Conservation (phyloP, 1,140 invertebrate species). For the Micrasema minimum region DNA sequence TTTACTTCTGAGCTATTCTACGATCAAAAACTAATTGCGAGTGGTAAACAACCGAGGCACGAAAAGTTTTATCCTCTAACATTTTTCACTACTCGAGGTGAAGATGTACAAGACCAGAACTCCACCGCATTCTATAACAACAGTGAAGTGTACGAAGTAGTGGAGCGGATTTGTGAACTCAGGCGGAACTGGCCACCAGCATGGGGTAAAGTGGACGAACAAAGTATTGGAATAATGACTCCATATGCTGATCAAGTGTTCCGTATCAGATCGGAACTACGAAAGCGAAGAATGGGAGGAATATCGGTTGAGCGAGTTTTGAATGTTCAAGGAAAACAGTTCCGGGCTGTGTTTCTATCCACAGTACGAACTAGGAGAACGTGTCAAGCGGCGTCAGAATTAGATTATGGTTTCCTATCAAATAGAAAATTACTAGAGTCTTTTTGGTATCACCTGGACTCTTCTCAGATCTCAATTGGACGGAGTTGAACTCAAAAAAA, state of each 20-base stretch:
- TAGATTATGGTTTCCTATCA: constrained; percentile 87
- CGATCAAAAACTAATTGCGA: constrained; percentile 79
- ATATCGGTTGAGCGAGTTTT: constrained; percentile 88
- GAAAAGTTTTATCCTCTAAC: constrained; percentile 79
- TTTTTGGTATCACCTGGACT: constrained; percentile 80
- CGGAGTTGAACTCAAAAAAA: constrained; percentile 78
- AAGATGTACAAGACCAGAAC: constrained; percentile 81
- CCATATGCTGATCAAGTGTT: constrained; percentile 87
- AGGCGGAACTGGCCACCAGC: constrained; percentile 77
- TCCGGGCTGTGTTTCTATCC: constrained; percentile 85
- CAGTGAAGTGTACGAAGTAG: constrained; percentile 82
- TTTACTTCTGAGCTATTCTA: constrained; percentile 88
- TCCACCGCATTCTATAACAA: constrained; percentile 89
- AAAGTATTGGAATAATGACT: constrained; percentile 85
- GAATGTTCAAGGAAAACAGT: constrained; percentile 92
- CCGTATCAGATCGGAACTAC: constrained; percentile 80
- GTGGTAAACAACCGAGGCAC: constrained; percentile 75
- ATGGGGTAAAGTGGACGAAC: constrained; percentile 81
- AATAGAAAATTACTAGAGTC: constrained; percentile 85
- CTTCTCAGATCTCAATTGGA: constrained; percentile 76
- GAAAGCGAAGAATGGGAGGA: constrained; percentile 77
- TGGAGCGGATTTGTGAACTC: constrained; percentile 77
- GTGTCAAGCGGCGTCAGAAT: constrained; percentile 70
- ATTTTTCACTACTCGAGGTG: constrained; percentile 84
- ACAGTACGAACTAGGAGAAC: constrained; percentile 84